These are phyloP conservation scores for Pseudomyrmex pallidus DNA, from an alignment of 1,140 invertebrate genomes.

Conservation along the genomic window DNA sequence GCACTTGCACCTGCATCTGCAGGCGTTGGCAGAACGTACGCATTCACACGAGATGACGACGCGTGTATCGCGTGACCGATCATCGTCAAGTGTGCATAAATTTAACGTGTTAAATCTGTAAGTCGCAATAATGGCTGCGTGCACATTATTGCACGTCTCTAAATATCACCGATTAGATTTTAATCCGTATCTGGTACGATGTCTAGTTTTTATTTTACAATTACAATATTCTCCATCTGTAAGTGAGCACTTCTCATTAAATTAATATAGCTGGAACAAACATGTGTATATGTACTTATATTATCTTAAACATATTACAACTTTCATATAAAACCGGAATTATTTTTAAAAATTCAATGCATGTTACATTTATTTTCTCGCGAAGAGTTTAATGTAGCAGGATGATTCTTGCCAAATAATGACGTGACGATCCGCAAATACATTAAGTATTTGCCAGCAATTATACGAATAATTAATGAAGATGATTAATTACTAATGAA, in stretches of 20 bases:
- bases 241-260: too few relatives aligned
- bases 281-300: too few relatives aligned
- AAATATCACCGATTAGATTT: background rate
- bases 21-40: background rate
- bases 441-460: background rate
- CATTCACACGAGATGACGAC: background rate
- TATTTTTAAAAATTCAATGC: too few relatives aligned
- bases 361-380: too few relatives aligned
- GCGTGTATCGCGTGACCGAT: constrained; percentile 25
- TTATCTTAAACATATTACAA: too few relatives aligned
- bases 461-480: constrained; percentile 13
- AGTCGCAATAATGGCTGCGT: constrained; percentile 1
- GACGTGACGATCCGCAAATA: background rate
- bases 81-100: background rate
- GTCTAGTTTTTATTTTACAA: too few relatives aligned
- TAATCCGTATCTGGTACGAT: too few relatives aligned
- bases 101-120: constrained; percentile 3
- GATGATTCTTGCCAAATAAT: too few relatives aligned
- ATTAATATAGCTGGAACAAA: too few relatives aligned
- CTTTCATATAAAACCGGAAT: too few relatives aligned
- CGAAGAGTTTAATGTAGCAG: too few relatives aligned
- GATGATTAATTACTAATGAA: constrained; percentile 28
- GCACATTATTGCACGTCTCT: background rate
- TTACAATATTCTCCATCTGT: too few relatives aligned
- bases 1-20: background rate